A percentile compares a stretch with the other conserved stretches of the same genome.
Evolutionary conservation across 2,888 invertebrate species (phyloP).

Genomic region (Drosophila fungiperda): DNA sequence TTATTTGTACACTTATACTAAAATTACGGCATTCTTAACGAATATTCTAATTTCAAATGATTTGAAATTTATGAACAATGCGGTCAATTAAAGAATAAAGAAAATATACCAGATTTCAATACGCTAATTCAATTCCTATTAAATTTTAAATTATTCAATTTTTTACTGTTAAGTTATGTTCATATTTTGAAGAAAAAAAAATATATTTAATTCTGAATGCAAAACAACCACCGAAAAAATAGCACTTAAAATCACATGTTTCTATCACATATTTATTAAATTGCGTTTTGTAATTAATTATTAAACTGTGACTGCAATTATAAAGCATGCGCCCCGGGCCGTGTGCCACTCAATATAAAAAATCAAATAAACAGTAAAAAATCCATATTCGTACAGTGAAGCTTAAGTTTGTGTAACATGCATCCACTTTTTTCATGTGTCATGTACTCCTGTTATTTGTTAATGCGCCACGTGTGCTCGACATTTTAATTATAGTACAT

Average conservation of each 20-base stretch:
- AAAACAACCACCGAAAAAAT: slow-evolving; percentile 71
- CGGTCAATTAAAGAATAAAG: slow-evolving; percentile 45
- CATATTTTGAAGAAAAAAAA: background rate
- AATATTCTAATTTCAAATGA: background rate
- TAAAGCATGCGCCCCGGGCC: slow-evolving; percentile 21
- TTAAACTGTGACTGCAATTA: slow-evolving; percentile 23
- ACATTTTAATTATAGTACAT: slow-evolving; percentile 18
- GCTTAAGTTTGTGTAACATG: slow-evolving; percentile 16
- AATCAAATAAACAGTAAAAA: background rate
- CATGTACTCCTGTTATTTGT: slow-evolving; percentile 25
- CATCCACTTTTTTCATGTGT: background rate
- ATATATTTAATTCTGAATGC: slow-evolving; percentile 21
- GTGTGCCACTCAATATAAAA: slow-evolving; percentile 8
- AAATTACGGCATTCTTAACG: background rate
- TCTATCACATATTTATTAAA: slow-evolving; percentile 52
- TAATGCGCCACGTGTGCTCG: slow-evolving; percentile 25
- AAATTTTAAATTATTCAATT: background rate
- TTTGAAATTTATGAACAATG: slow-evolving; percentile 15
- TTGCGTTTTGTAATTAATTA: slow-evolving; percentile 36
- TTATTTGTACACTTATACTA: background rate
- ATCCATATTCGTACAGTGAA: slow-evolving; percentile 6
- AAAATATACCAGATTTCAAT: slow-evolving; percentile 6
- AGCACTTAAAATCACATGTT: slow-evolving; percentile 49
- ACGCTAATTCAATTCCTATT: background rate
- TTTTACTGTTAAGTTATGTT: too few species aligned